Evolutionary conservation across 2,888 invertebrate species (phyloP), one percentile per base, ranked within the genome.

Genomic region (Monochamus alternatus): DNA sequence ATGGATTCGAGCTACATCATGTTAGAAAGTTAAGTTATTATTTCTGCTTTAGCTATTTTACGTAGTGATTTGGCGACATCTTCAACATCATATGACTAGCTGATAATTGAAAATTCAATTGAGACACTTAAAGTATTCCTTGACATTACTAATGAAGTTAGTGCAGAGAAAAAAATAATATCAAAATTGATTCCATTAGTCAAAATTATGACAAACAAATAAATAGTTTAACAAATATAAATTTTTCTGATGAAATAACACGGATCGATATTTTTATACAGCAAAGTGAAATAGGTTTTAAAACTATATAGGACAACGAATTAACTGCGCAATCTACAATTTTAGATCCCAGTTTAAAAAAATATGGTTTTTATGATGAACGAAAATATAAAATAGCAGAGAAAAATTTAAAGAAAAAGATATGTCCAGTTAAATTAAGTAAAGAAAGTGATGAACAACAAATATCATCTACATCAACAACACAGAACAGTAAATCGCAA

Each of bases 1-100:
- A 12, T 77, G 75, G 77, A 77, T 73, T 77, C 70, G 3, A 75
- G 73, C 5, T 75, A 72, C 59, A 73, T 73, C 10, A 77, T 77
- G 73, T 32, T 75, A 8, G 38, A 58, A 22, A 67, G 75, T 73
- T 44, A 77, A 30, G 73, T 75, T 8, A 43, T 77, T 43, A 69
- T 74, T 55, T 68, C 78, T 3, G 71, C 74, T 58, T 59, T 68
- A 55, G 44, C 75, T 64, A 77, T 66, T n/a, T 70, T 80, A 31
- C 22, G 68, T 68, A 64, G 72, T 66, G 52, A 52, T 44, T 8
- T 68, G 38, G 51, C 65, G 59, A 65, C 68, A 44, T 22, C 68
- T 44, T 22, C 58, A 68, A 52, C 51, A 69, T 1, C 65, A 55
- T n/a, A 78, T 31, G 67, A 67, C 10, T 67, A 31, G 52, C 22